phyloP scores from a whole-genome alignment of 2,888 invertebrate species.

The Lysandra coridon region DNA sequence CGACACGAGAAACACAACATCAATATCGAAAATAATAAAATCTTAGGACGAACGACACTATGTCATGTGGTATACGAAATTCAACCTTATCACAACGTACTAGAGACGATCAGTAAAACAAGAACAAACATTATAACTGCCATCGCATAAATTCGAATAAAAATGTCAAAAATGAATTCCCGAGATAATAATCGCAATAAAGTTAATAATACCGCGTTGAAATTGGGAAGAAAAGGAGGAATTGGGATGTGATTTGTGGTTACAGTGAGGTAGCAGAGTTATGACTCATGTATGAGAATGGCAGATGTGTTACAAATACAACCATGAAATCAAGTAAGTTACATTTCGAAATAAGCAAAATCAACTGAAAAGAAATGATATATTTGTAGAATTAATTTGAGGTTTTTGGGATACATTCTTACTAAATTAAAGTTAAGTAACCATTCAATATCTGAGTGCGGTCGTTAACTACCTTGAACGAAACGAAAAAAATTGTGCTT shows the following conservation, averaged over 20 bases:
- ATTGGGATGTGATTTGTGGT: neutral
- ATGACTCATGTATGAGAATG: too few species aligned
- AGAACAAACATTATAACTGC: slow-evolving; percentile 50
- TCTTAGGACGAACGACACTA: slow-evolving; percentile 71
- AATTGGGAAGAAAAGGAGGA: slow-evolving; percentile 50
- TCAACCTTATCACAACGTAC: slow-evolving; percentile 49
- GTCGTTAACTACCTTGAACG: too few species aligned
- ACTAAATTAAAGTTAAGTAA: too few species aligned
- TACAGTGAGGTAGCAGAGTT: neutral
- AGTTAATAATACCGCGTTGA: slow-evolving; percentile 77
- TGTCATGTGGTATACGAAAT: slow-evolving; percentile 42
- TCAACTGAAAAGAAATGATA: too few species aligned
- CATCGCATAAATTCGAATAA: slow-evolving; percentile 78
- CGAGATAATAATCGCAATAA: slow-evolving; percentile 78
- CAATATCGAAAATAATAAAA: slow-evolving; percentile 78
- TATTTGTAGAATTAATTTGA: too few species aligned
- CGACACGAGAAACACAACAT: slow-evolving; percentile 76
- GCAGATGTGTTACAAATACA: too few species aligned
- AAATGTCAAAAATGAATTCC: slow-evolving; percentile 78
- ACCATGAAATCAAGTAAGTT: too few species aligned
- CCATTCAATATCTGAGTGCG: too few species aligned
- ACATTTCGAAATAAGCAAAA: too few species aligned
- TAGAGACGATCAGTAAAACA: slow-evolving; percentile 29
- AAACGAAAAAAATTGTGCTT: too few species aligned
- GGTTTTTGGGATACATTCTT: too few species aligned